Percentiles rank a stretch among this genome's conserved stretches.
These are phyloP conservation scores for Leistus spinibarbis DNA, from an alignment of 2,888 invertebrate species.

Conservation along the genomic window DNA sequence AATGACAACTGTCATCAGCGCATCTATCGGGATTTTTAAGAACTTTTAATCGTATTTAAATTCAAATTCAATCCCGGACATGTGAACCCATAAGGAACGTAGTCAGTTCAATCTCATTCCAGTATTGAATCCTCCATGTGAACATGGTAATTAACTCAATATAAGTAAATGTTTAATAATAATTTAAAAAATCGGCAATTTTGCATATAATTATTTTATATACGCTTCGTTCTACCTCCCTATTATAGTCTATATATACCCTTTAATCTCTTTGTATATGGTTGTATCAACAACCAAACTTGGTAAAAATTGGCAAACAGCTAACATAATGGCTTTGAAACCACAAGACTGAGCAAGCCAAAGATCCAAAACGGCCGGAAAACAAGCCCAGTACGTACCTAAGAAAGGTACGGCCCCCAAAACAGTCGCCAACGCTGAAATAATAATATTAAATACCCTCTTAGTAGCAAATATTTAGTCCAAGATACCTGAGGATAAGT, in stretches of 20 bases:
- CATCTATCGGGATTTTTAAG: too few species aligned
- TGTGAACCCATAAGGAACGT: too few species aligned
- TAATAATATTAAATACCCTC: constrained; percentile 27
- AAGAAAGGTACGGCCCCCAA: constrained; percentile 95
- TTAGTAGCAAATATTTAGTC: background rate
- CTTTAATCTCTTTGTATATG: constrained; percentile 96
- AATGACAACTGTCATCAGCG: too few species aligned
- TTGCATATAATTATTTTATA: constrained; percentile 8
- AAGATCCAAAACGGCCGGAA: constrained; percentile 93
- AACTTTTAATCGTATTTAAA: too few species aligned
- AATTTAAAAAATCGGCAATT: too few species aligned
- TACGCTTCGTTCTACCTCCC: too few species aligned
- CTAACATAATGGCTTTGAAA: constrained; percentile 79
- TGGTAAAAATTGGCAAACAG: constrained; percentile 86
- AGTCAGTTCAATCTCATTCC: too few species aligned
- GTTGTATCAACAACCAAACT: constrained; percentile 92
- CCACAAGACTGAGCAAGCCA: constrained; percentile 91
- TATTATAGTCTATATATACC: constrained; percentile 62
- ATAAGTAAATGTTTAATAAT: too few species aligned
- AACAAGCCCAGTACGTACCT: constrained; percentile 93
- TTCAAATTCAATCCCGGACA: too few species aligned
- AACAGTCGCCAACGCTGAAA: constrained; percentile 83
- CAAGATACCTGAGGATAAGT: constrained; percentile 82
- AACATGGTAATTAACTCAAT: too few species aligned
- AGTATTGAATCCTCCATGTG: too few species aligned